Percentiles rank a stretch among this genome's conserved stretches.
Evolutionary conservation across 2,888 invertebrate genomes (phyloP).

Genomic region (Tyria jacobaeae): DNA sequence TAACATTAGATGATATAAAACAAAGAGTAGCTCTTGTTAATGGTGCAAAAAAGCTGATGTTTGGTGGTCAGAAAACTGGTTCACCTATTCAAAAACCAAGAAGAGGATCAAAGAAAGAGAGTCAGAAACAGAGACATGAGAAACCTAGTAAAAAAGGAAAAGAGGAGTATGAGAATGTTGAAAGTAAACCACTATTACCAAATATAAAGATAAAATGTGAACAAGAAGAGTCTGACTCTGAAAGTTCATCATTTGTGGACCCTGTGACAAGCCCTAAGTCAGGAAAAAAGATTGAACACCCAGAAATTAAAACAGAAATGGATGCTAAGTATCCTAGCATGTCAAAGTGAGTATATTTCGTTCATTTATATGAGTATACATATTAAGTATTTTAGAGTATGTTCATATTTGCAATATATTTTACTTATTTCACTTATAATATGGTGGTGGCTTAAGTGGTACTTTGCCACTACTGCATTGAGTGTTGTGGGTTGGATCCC

Average conservation of each 20-base stretch:
- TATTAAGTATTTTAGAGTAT: no score
- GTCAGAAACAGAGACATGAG: constrained; percentile 58
- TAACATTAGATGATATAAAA: constrained; percentile 88
- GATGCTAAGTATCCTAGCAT: constrained; percentile 64
- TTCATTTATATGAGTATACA: neutral
- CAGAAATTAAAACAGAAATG: constrained; percentile 76
- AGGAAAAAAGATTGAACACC: constrained; percentile 70
- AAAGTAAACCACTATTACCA: constrained; percentile 72
- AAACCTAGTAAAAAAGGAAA: constrained; percentile 68
- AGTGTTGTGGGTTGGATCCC: no score
- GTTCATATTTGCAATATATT: no score
- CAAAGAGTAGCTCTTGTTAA: constrained; percentile 84
- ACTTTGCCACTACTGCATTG: no score
- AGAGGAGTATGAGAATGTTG: constrained; percentile 70
- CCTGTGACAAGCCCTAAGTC: constrained; percentile 77
- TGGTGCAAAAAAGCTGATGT: constrained; percentile 84
- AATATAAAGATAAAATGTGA: constrained; percentile 81
- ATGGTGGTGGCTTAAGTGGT: no score
- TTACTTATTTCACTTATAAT: no score
- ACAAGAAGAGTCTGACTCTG: constrained; percentile 78
- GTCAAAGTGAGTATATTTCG: constrained; percentile 60
- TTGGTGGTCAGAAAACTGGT: constrained; percentile 75
- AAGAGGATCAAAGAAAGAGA: constrained; percentile 72
- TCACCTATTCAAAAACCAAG: constrained; percentile 67
- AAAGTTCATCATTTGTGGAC: constrained; percentile 81